A percentile compares a stretch with the other conserved stretches of the same genome.
phyloP scores from a whole-genome alignment of 92 coral and sea anemone genomes.

The Scolanthus callimorphus region DNA sequence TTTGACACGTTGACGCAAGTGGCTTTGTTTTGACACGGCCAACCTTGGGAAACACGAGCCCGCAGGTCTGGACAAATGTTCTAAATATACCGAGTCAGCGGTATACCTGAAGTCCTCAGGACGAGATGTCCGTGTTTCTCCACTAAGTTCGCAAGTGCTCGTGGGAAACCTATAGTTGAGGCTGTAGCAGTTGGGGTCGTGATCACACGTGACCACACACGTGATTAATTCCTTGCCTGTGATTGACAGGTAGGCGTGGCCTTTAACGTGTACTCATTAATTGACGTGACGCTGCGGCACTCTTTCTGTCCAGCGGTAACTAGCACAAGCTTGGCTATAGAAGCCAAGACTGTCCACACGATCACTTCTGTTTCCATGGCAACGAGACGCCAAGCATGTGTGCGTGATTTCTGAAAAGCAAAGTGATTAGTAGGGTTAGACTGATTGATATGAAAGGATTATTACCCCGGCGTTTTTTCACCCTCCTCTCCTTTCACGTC shows the following conservation, averaged over 20 bases:
- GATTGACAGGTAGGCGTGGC: conserved; percentile 34
- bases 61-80: conserved; percentile 67
- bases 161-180: conserved; percentile 34
- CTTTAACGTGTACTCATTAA: conserved; percentile 28
- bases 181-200: conserved; percentile 45
- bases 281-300: conserved; percentile 38
- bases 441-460: no score
- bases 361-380: no score
- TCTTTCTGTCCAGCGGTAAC: conserved; percentile 18
- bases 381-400: no score
- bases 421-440: no score
- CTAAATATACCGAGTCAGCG: conserved; percentile 51
- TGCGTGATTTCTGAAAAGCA: no score
- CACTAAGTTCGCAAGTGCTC: conserved; percentile 39
- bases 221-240: conserved; percentile 28
- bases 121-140: conserved; percentile 34
- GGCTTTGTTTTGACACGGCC: conserved; percentile 64
- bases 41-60: conserved; percentile 64
- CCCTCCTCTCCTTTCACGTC: no score
- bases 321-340: no score
- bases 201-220: conserved; percentile 49
- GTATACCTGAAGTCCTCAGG: conserved; percentile 36
- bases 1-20: conserved; percentile 58
- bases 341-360: no score
- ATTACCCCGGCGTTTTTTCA: no score